A percentile compares a stretch with the other conserved stretches of the same genome.
These are phyloP conservation scores for Himalopsyche japonica DNA, from an alignment of 2,888 invertebrate species.

Conservation along the genomic window DNA sequence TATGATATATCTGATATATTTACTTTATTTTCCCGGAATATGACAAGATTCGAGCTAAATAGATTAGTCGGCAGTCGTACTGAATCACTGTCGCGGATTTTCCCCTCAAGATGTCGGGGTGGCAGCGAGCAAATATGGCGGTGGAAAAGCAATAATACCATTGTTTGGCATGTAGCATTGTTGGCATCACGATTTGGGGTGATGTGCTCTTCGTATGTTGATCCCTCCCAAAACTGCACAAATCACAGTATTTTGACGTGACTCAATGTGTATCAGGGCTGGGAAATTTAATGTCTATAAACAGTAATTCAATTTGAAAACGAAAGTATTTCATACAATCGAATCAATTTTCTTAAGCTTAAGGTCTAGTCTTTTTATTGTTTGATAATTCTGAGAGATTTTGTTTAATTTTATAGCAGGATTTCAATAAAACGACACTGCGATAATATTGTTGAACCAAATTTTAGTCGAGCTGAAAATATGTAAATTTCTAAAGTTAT, in stretches of 20 bases:
- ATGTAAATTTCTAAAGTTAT: no score
- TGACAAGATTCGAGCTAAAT: background rate
- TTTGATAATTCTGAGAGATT: no score
- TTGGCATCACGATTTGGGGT: slow-evolving; percentile 6
- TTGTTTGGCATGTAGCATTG: slow-evolving; percentile 19
- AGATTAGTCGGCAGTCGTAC: background rate
- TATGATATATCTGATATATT: no score
- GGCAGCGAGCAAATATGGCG: background rate
- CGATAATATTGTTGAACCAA: no score
- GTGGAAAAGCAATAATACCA: background rate
- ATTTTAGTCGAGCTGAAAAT: no score
- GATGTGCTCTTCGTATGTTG: background rate
- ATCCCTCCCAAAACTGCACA: background rate
- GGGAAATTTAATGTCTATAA: background rate
- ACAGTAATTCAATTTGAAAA: no score
- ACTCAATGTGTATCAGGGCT: background rate
- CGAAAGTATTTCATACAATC: no score
- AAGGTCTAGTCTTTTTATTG: no score
- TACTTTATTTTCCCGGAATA: background rate
- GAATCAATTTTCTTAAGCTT: no score
- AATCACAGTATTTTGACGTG: background rate
- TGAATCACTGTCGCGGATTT: background rate
- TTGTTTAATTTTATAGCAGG: no score
- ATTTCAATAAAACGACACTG: no score
- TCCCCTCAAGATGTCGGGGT: background rate